phyloP scores from a whole-genome alignment of 1,140 invertebrate genomes.

The Diorhabda sublineata region DNA sequence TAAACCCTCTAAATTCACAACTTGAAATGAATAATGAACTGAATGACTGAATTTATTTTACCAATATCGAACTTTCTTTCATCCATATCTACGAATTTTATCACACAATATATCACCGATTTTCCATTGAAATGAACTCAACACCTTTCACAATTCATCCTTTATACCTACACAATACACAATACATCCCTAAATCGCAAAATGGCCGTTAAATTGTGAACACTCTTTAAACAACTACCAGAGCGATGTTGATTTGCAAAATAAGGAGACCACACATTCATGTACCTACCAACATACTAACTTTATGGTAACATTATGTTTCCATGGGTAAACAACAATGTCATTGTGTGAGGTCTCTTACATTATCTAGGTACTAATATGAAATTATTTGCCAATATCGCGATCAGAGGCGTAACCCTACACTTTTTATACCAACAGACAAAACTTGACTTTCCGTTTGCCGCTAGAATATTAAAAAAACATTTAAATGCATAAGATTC shows the following conservation, averaged over 20 bases:
- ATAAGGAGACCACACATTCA: conserved; percentile 1
- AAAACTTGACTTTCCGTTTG: no score
- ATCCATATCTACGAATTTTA: no score
- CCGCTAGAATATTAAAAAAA: no score
- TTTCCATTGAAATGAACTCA: no score
- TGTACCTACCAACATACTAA: background rate
- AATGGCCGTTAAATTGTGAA: background rate
- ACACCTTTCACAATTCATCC: no score
- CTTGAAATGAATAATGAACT: no score
- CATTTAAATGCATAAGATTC: no score
- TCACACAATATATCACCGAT: no score
- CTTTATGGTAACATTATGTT: conserved; percentile 2
- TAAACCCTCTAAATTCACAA: no score
- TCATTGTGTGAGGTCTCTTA: conserved; percentile 2
- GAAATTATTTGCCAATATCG: conserved; percentile 2
- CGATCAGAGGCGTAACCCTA: background rate
- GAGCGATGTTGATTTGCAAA: background rate
- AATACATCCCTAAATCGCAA: background rate
- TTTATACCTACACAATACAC: background rate
- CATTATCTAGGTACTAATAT: background rate
- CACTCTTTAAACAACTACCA: background rate
- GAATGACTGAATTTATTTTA: no score
- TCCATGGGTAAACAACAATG: conserved; percentile 1
- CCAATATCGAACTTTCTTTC: no score
- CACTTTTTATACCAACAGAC: no score